Evolutionary conservation across 2,113 vertebrate genomes (phyloP).

Genomic region (Gnathonemus longibarbis): DNA sequence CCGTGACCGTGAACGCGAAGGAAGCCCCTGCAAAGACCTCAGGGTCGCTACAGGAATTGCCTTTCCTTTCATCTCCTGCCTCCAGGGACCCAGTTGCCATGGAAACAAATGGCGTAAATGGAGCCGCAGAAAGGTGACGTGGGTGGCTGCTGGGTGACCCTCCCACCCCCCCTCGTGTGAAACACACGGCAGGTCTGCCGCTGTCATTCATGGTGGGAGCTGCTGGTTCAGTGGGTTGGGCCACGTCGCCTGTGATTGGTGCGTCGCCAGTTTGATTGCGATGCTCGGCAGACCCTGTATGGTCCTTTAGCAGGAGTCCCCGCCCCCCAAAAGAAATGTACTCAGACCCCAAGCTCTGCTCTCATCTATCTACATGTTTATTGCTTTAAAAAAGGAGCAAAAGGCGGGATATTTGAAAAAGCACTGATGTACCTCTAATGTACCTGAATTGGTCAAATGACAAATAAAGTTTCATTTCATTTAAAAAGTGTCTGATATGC

Average conservation of each 20-base stretch:
- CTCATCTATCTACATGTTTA: not conserved
- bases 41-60: not conserved
- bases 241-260: not conserved
- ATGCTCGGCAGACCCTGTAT: not conserved
- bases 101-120: not conserved
- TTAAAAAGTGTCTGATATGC: not conserved
- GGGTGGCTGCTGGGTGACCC: not conserved
- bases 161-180: not conserved
- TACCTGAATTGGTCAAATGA: not conserved
- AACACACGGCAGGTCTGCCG: not conserved
- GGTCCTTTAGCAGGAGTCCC: not conserved
- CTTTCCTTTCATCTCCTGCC: not conserved
- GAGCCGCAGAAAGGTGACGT: not conserved
- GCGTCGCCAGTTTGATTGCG: not conserved
- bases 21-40: not conserved
- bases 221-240: not conserved
- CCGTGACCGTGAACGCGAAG: not conserved
- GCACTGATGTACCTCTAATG: not conserved
- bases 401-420: not conserved
- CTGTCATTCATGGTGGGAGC: not conserved
- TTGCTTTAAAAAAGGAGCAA: not conserved
- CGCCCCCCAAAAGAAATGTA: not conserved
- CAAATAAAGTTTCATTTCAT: not conserved
- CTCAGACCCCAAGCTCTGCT: not conserved
- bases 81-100: not conserved